phyloP scores from a whole-genome alignment of 64 coral and sea anemone genomes.

The Platygyra sinensis region DNA sequence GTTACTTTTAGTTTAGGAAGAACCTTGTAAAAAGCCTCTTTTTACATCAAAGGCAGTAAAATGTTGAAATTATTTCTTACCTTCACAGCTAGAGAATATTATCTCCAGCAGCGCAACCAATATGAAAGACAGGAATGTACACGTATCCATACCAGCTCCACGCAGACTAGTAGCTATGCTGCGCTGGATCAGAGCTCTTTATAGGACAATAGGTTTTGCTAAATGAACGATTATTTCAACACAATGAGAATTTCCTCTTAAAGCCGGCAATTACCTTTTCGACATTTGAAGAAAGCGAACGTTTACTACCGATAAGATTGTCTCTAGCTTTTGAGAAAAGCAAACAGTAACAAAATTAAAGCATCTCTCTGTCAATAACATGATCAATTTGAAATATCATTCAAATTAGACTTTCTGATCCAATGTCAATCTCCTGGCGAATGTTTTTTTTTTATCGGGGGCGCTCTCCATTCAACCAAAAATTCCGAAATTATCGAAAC shows the following conservation, averaged over 20 bases:
- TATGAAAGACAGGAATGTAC: not conserved
- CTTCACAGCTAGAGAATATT: not conserved
- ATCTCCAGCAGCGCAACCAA: not conserved
- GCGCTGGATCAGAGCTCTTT: not conserved
- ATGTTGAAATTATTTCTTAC: not conserved
- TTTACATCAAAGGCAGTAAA: too few relatives aligned
- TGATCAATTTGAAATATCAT: not conserved
- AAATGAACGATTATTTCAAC: not conserved
- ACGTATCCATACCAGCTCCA: not conserved
- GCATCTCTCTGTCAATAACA: not conserved
- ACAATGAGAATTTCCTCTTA: not conserved
- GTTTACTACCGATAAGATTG: not conserved
- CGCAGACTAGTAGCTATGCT: not conserved
- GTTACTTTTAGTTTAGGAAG: too few relatives aligned
- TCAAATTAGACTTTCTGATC: not conserved
- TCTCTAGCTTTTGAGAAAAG: not conserved
- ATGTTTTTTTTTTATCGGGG: too few relatives aligned
- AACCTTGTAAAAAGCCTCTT: too few relatives aligned
- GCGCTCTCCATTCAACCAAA: too few relatives aligned
- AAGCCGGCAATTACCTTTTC: not conserved
- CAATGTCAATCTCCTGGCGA: too few relatives aligned
- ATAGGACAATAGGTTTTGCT: not conserved
- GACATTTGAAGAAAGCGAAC: not conserved
- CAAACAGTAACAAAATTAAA: constrained; percentile 10
- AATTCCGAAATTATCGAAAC: too few relatives aligned